phyloP scores from a whole-genome alignment of 1,140 invertebrate genomes.

The Zaprionus tsacasi region DNA sequence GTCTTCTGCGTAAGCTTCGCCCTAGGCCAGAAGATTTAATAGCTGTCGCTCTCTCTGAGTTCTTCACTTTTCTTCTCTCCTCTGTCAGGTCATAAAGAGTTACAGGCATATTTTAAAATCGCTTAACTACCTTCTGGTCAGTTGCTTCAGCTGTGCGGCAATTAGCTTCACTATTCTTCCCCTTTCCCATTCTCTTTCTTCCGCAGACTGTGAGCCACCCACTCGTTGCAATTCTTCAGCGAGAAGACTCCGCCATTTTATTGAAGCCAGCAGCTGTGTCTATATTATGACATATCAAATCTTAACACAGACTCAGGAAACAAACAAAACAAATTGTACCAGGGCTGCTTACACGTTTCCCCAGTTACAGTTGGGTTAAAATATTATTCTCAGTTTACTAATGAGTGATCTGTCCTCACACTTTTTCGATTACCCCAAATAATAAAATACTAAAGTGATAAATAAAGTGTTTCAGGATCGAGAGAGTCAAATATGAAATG shows the following conservation, averaged over 20 bases:
- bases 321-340: not conserved
- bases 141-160: conserved; percentile 45
- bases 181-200: not conserved
- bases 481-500: too few relatives aligned
- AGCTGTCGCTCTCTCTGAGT: conserved; percentile 21
- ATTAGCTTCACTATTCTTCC: conserved; percentile 58
- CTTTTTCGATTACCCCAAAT: too few relatives aligned
- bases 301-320: conserved; percentile 10
- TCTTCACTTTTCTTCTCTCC: conserved; percentile 21
- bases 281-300: conserved; percentile 78
- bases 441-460: too few relatives aligned
- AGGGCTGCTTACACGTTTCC: not conserved
- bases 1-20: conserved; percentile 9
- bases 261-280: conserved; percentile 61
- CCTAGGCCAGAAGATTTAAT: conserved; percentile 36
- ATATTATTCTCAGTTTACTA: too few relatives aligned
- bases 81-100: conserved; percentile 60
- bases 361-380: too few relatives aligned
- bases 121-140: conserved; percentile 62
- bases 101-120: conserved; percentile 76
- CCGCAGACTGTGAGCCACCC: conserved; percentile 35
- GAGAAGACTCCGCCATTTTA: conserved; percentile 49
- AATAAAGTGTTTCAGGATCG: too few relatives aligned
- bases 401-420: too few relatives aligned
- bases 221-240: conserved; percentile 25